Evolutionary conservation across 2,888 invertebrate genomes (phyloP).

Genomic region (Erannis defoliaria): DNA sequence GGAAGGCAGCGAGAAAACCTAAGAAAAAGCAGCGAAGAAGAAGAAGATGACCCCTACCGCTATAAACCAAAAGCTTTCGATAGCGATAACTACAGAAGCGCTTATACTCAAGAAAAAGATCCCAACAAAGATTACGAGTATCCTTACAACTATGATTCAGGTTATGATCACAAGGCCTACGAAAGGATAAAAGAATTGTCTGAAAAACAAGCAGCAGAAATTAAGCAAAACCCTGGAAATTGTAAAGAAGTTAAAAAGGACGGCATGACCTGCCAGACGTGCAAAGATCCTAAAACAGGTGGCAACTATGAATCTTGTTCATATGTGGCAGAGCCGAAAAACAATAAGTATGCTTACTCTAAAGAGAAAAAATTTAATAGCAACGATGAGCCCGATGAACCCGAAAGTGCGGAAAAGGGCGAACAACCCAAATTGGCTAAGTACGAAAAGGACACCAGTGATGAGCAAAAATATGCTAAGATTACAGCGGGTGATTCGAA

Average conservation of each 20-base stretch:
- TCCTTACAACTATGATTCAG: slow-evolving; percentile 81
- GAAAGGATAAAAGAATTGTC: slow-evolving; percentile 87
- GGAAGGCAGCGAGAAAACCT: slow-evolving; percentile 74
- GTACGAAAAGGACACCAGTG: slow-evolving; percentile 65
- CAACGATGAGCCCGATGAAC: slow-evolving; percentile 85
- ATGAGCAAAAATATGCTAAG: slow-evolving; percentile 63
- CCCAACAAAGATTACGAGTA: slow-evolving; percentile 78
- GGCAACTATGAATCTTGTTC: slow-evolving; percentile 93
- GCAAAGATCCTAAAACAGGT: slow-evolving; percentile 91
- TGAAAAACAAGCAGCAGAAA: slow-evolving; percentile 87
- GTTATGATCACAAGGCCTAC: slow-evolving; percentile 84
- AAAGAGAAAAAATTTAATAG: slow-evolving; percentile 88
- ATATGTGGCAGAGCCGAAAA: slow-evolving; percentile 91
- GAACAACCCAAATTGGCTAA: slow-evolving; percentile 69
- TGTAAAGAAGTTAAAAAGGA: slow-evolving; percentile 89
- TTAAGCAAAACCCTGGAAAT: slow-evolving; percentile 87
- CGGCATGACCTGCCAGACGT: slow-evolving; percentile 90
- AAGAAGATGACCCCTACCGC: slow-evolving; percentile 83
- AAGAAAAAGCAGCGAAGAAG: slow-evolving; percentile 70
- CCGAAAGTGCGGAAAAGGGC: slow-evolving; percentile 72
- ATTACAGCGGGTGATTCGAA: slow-evolving; percentile 60
- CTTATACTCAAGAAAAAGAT: slow-evolving; percentile 75
- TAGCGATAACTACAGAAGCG: slow-evolving; percentile 71
- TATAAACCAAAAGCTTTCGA: slow-evolving; percentile 85
- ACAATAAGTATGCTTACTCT: slow-evolving; percentile 89